Conservation (phyloP, 2,888 invertebrate species). For the Lissocephala sabroskyi region DNA sequence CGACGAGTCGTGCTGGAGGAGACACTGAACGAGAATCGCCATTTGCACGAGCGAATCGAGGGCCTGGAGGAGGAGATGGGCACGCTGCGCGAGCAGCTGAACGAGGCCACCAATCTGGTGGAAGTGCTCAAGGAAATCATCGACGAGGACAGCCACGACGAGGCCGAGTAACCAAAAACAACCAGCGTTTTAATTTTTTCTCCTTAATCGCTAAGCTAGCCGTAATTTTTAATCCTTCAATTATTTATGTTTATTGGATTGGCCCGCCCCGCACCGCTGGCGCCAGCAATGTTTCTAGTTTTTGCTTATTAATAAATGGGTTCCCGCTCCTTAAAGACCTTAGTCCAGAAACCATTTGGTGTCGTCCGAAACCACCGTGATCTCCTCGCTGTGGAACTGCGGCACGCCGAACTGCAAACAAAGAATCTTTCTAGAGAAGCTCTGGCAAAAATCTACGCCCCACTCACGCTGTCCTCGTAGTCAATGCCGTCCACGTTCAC, state of each 20-base stretch:
- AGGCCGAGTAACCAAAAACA: conserved; percentile 6
- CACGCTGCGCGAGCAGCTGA: conserved; percentile 80
- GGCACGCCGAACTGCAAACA: conserved; percentile 65
- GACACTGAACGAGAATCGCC: conserved; percentile 81
- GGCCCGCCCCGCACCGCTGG: conserved; percentile 32
- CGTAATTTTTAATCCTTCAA: conserved; percentile 9
- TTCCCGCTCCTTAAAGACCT: not conserved
- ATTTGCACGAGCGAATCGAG: conserved; percentile 74
- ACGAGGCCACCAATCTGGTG: conserved; percentile 82
- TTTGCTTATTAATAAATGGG: conserved; percentile 6
- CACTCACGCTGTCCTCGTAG: conserved; percentile 36
- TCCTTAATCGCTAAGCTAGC: no score
- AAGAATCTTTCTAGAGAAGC: not conserved
- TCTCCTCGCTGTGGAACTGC: conserved; percentile 66
- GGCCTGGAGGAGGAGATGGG: conserved; percentile 77
- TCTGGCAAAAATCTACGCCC: conserved; percentile 3
- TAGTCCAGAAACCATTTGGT: conserved; percentile 62
- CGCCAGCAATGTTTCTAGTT: conserved; percentile 44
- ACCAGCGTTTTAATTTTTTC: not conserved
- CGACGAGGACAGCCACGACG: conserved; percentile 72
- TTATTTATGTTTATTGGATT: conserved; percentile 13
- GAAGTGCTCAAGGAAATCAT: conserved; percentile 84
- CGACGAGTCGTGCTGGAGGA: conserved; percentile 81
- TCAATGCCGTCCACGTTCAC: conserved; percentile 25
- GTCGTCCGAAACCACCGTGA: conserved; percentile 33